Percentiles rank a stretch among this genome's conserved stretches.
Evolutionary conservation across 2,888 invertebrate species (phyloP).

Genomic region (Aleiodes leptofemur): DNA sequence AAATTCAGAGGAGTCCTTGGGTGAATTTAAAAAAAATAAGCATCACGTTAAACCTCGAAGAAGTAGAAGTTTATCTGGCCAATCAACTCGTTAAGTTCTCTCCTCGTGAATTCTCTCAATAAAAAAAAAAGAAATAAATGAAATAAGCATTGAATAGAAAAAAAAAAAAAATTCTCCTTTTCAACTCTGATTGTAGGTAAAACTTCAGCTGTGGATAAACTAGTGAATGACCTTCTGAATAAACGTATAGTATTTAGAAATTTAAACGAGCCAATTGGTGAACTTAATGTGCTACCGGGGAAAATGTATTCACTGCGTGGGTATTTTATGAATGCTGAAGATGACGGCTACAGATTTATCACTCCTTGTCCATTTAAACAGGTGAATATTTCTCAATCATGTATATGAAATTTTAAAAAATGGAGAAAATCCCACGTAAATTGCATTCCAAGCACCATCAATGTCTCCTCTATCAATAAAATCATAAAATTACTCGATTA

Average conservation of each 20-base stretch:
- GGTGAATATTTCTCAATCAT: conserved; percentile 42
- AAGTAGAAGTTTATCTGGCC: conserved; percentile 13
- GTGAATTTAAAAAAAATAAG: conserved; percentile 22
- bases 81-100: conserved; percentile 18
- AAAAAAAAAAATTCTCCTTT: neutral
- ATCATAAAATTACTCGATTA: neutral
- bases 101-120: conserved; percentile 35
- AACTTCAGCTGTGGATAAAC: conserved; percentile 37
- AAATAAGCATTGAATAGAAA: conserved; percentile 4
- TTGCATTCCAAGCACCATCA: too few relatives aligned
- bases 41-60: conserved; percentile 10
- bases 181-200: conserved; percentile 34
- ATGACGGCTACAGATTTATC: conserved; percentile 54
- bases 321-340: conserved; percentile 52
- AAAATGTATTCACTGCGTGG: conserved; percentile 53
- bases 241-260: conserved; percentile 51
- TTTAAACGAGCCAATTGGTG: conserved; percentile 51
- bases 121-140: neutral
- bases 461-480: neutral
- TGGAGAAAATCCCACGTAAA: neutral
- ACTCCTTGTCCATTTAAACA: conserved; percentile 56
- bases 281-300: conserved; percentile 47
- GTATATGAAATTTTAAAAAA: neutral
- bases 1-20: conserved; percentile 60
- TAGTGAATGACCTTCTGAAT: conserved; percentile 48